These are phyloP conservation scores for Labeo calbasu DNA, from an alignment of 2,797 vertebrate genomes.

Conservation along the genomic window DNA sequence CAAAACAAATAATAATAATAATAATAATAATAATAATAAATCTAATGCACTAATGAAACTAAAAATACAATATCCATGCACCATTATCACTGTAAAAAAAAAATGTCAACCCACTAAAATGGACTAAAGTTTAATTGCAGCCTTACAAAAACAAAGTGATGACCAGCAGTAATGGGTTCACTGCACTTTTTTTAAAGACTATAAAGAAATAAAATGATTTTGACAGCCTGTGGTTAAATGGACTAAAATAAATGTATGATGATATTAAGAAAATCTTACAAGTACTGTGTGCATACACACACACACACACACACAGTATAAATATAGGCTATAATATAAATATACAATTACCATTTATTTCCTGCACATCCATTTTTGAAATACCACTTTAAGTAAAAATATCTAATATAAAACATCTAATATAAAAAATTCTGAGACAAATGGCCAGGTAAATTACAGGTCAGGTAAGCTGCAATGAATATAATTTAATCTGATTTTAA, in stretches of 20 bases:
- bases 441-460: background rate
- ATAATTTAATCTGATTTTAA: background rate
- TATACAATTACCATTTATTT: background rate
- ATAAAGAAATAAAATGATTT: background rate
- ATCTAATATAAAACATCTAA: no score
- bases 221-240: background rate
- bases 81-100: background rate
- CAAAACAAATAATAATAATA: background rate
- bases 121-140: background rate
- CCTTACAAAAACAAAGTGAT: background rate
- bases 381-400: background rate
- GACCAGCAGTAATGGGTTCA: background rate
- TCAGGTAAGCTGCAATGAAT: background rate
- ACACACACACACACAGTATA: background rate
- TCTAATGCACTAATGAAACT: background rate
- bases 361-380: background rate
- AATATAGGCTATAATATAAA: background rate
- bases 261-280: background rate
- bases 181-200: slow-evolving; percentile 5
- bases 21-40: background rate
- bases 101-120: slow-evolving; percentile 2
- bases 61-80: background rate
- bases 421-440: background rate
- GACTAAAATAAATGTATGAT: background rate
- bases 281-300: background rate